Evolutionary conservation across 2,888 invertebrate genomes (phyloP).

Genomic region (Ophioninae sp.): DNA sequence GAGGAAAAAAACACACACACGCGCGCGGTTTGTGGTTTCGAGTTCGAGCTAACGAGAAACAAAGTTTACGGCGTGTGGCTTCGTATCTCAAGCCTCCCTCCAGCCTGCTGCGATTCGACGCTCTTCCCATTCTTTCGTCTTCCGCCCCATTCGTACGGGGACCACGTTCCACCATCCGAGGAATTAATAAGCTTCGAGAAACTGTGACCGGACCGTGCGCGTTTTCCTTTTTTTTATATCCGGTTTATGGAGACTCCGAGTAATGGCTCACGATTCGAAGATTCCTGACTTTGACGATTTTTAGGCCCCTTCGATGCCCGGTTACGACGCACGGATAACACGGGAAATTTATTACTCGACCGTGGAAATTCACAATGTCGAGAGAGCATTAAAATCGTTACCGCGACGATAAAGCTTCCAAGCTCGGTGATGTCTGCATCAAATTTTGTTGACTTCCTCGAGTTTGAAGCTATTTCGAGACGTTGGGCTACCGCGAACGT

Average conservation of each 20-base stretch:
- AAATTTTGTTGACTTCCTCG: neutral
- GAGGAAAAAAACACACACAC: neutral
- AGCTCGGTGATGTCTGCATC: too few species aligned
- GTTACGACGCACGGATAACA: neutral
- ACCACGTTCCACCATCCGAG: constrained; percentile 64
- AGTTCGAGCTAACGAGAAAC: constrained; percentile 45
- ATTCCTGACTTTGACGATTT: neutral
- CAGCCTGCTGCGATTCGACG: constrained; percentile 16
- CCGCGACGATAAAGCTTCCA: neutral
- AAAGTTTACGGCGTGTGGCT: constrained; percentile 34
- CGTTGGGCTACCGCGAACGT: too few species aligned
- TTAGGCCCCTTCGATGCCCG: neutral
- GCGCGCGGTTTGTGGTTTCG: constrained; percentile 15
- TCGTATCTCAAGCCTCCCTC: constrained; percentile 7
- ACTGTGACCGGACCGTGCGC: constrained; percentile 57
- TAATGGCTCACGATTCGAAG: neutral
- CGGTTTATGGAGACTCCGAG: constrained; percentile 1
- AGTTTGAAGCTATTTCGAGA: too few species aligned
- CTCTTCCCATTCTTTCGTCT: constrained; percentile 51
- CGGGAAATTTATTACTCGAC: neutral
- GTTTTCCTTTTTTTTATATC: neutral
- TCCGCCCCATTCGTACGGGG: constrained; percentile 57
- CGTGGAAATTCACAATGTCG: neutral
- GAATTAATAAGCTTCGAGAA: constrained; percentile 70
- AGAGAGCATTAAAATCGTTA: neutral